A percentile compares a stretch with the other conserved stretches of the same genome.
Conservation (phyloP, 2,888 invertebrate species). For the Mimas tiliae region DNA sequence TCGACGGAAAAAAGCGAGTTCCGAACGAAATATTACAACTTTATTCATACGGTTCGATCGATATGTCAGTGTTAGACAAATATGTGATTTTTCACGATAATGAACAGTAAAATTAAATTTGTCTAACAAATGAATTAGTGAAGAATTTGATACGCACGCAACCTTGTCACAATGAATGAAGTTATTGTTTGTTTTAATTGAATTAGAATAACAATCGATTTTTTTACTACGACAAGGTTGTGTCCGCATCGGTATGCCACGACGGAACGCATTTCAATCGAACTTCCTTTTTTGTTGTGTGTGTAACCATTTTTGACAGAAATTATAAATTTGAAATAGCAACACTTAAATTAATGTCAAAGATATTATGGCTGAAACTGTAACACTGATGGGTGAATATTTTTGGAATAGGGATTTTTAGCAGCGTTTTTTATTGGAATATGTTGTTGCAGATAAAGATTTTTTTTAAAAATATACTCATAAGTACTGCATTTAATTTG, state of each 20-base stretch:
- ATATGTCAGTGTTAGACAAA: constrained; percentile 18
- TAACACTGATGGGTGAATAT: neutral
- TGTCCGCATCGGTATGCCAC: constrained; percentile 17
- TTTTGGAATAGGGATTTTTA: constrained; percentile 1
- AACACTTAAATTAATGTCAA: neutral
- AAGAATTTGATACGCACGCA: constrained; percentile 29
- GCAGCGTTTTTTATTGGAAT: neutral
- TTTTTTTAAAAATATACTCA: neutral
- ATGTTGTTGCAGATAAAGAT: neutral
- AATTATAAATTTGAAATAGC: neutral
- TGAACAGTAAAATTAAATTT: constrained; percentile 12
- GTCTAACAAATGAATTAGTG: constrained; percentile 8
- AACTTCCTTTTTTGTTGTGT: constrained; percentile 28
- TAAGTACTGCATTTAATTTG: neutral
- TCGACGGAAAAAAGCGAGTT: neutral
- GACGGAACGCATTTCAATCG: constrained; percentile 31
- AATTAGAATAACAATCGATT: constrained; percentile 7
- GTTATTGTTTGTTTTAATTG: constrained; percentile 37
- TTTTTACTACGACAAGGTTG: constrained; percentile 19
- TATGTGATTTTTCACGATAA: neutral
- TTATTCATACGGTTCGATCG: neutral
- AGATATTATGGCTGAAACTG: neutral
- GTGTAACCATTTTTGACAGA: neutral
- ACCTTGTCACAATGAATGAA: constrained; percentile 43
- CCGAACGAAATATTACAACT: constrained; percentile 16